Conservation (phyloP, 2,888 invertebrate species). For the Neoascia interrupta region DNA sequence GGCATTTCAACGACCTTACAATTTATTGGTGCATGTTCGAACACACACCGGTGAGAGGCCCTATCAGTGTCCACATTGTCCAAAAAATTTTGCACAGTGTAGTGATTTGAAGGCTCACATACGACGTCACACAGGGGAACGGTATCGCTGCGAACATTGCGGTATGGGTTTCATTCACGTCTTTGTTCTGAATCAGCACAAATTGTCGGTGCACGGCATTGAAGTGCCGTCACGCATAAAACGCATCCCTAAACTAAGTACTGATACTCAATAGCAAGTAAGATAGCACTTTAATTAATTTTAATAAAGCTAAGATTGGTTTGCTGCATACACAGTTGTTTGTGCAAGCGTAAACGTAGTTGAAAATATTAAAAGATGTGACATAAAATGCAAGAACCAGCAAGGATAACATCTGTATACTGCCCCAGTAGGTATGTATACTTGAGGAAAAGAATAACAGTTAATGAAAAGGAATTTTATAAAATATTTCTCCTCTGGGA, state of each 20-base stretch:
- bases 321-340: too few relatives aligned
- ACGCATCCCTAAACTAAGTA: constrained; percentile 74
- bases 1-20: constrained; percentile 80
- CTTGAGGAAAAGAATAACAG: too few relatives aligned
- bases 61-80: constrained; percentile 81
- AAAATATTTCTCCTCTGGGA: too few relatives aligned
- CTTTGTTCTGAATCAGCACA: constrained; percentile 81
- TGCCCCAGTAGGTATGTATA: too few relatives aligned
- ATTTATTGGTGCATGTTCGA: constrained; percentile 81
- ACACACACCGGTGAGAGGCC: constrained; percentile 81
- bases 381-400: too few relatives aligned
- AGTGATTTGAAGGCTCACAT: constrained; percentile 81
- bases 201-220: constrained; percentile 77
- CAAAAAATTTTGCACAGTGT: constrained; percentile 81
- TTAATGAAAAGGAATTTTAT: too few relatives aligned
- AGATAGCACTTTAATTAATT: background rate
- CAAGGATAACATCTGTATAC: too few relatives aligned
- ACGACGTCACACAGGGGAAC: constrained; percentile 81
- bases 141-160: constrained; percentile 81
- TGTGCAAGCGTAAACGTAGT: too few relatives aligned
- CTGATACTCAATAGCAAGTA: constrained; percentile 17
- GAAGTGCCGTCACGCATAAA: constrained; percentile 75
- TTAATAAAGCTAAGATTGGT: too few relatives aligned
- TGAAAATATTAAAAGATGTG: too few relatives aligned
- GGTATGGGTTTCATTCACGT: constrained; percentile 73